A percentile compares a stretch with the other conserved stretches of the same genome.
Conservation (phyloP, 2,888 invertebrate genomes). For the Drosophila infuscata region DNA sequence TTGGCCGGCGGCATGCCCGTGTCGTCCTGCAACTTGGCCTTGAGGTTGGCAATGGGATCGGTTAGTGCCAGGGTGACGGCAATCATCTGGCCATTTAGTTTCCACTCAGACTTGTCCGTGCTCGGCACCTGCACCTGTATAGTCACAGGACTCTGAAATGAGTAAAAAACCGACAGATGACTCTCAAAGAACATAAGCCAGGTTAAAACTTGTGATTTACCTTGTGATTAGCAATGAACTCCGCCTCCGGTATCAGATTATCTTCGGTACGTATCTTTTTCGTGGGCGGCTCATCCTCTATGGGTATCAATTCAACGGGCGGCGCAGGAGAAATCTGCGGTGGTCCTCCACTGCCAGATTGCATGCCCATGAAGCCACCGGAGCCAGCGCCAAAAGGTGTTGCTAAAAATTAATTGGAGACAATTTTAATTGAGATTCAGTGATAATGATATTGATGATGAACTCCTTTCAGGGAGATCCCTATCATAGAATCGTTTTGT, state of each 20-base stretch:
- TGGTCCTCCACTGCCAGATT: constrained; percentile 75
- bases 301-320: constrained; percentile 86
- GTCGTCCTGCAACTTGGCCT: constrained; percentile 92
- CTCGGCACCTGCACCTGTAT: constrained; percentile 93
- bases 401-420: constrained; percentile 67
- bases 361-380: constrained; percentile 85
- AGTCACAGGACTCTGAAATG: constrained; percentile 89
- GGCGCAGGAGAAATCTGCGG: constrained; percentile 85
- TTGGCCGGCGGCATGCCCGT: constrained; percentile 98
- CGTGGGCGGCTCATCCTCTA: constrained; percentile 93
- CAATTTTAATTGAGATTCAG: background rate
- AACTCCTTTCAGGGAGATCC: background rate
- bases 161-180: background rate
- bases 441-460: background rate
- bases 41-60: constrained; percentile 93
- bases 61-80: constrained; percentile 91
- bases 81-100: constrained; percentile 95
- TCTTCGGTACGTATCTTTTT: constrained; percentile 97
- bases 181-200: background rate
- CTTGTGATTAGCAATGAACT: constrained; percentile 90
- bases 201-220: constrained; percentile 60
- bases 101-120: constrained; percentile 97
- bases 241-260: constrained; percentile 94
- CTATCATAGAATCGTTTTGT: background rate
- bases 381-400: constrained; percentile 84